Conservation (phyloP, 2,113 vertebrate species). For the Brachypteracias leptosomus region DNA sequence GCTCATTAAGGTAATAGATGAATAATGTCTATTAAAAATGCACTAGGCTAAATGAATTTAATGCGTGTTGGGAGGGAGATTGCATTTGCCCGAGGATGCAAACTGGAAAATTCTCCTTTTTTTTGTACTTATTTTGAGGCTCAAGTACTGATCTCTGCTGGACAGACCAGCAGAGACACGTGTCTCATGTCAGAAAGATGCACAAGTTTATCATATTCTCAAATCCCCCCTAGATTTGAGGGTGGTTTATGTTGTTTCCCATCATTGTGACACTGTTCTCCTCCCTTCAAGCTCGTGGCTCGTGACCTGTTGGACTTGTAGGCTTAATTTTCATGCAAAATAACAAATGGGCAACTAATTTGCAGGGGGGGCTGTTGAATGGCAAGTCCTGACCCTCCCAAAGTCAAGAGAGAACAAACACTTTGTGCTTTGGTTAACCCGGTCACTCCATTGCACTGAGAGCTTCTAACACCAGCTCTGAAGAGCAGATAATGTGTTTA, state of each 20-base stretch:
- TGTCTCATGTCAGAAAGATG: background rate
- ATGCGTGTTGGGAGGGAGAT: conserved; percentile 46
- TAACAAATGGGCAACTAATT: background rate
- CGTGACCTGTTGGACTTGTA: background rate
- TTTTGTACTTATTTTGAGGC: background rate
- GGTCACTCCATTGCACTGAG: background rate
- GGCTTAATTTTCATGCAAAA: background rate
- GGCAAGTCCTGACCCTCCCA: background rate
- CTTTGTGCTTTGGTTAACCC: background rate
- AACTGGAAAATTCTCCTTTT: conserved; percentile 23
- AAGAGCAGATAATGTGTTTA: background rate
- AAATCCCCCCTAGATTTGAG: background rate
- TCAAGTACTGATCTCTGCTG: background rate
- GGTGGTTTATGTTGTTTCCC: accelerated
- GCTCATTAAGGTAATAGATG: conserved; percentile 79
- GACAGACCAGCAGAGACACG: background rate
- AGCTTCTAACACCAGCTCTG: background rate
- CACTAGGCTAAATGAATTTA: conserved; percentile 72
- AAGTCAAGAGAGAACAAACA: background rate
- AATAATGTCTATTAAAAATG: conserved; percentile 80
- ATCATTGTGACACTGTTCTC: background rate
- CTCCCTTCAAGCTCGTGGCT: background rate
- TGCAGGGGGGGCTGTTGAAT: background rate
- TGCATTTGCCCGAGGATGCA: background rate
- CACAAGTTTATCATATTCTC: background rate